Percentiles rank a stretch among this genome's conserved stretches.
Conservation (phyloP, 2,888 invertebrate genomes). For the Tanaodytes sp. region DNA sequence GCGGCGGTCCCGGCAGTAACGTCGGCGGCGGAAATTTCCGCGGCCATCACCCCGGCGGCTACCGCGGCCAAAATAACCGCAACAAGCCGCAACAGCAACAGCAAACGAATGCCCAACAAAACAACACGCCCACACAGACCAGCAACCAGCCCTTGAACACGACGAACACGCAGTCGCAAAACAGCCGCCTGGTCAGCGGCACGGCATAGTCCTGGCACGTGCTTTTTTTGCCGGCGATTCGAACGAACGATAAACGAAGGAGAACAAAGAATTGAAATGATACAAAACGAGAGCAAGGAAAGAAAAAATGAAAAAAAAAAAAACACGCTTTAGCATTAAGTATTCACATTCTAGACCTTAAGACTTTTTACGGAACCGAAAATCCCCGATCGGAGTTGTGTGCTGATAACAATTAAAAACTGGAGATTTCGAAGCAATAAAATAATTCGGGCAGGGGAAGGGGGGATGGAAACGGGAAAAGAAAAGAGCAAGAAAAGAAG, state of each 20-base stretch:
- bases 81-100: slow-evolving; percentile 51
- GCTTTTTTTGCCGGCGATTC: too few relatives aligned
- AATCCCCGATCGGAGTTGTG: slow-evolving; percentile 62
- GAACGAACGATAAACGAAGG: too few relatives aligned
- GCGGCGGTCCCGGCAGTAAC: slow-evolving; percentile 84
- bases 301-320: slow-evolving; percentile 12
- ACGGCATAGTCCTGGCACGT: slow-evolving; percentile 62
- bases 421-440: too few relatives aligned
- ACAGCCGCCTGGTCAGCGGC: slow-evolving; percentile 67
- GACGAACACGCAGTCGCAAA: slow-evolving; percentile 55
- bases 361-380: slow-evolving; percentile 69
- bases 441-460: too few relatives aligned
- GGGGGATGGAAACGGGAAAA: too few relatives aligned
- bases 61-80: slow-evolving; percentile 61
- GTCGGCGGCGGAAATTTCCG: slow-evolving; percentile 56
- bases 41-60: slow-evolving; percentile 53
- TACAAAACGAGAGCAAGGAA: too few relatives aligned
- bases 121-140: slow-evolving; percentile 52
- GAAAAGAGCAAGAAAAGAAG: too few relatives aligned
- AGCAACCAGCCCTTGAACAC: slow-evolving; percentile 51
- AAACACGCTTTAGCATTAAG: slow-evolving; percentile 61
- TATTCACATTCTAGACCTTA: slow-evolving; percentile 69
- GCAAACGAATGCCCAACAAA: slow-evolving; percentile 46
- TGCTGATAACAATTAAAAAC: slow-evolving; percentile 46
- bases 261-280: too few relatives aligned